Evolutionary conservation across 2,113 vertebrate species (phyloP).

Genomic region (Agapornis roseicollis): DNA sequence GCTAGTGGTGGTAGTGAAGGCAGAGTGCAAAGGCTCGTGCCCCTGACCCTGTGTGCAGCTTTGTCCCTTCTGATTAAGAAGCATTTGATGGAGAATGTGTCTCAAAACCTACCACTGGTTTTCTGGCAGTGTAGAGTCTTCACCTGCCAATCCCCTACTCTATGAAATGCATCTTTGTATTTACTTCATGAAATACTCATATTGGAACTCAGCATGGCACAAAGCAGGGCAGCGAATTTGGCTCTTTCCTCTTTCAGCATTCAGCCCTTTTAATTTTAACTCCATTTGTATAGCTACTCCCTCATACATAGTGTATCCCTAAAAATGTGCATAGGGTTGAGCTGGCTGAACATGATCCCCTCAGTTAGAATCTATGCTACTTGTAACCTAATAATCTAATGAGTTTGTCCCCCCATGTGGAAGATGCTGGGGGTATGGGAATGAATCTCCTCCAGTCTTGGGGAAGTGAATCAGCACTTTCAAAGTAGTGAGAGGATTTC

Average conservation of each 20-base stretch:
- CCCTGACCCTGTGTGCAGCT: neutral
- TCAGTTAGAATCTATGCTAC: neutral
- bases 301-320: neutral
- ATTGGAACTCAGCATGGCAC: rapidly evolving
- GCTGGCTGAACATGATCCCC: neutral
- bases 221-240: neutral
- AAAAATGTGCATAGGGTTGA: neutral
- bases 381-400: neutral
- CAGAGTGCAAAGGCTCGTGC: rapidly evolving
- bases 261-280: neutral
- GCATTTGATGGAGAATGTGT: neutral
- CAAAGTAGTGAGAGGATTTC: neutral
- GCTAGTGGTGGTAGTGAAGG: neutral
- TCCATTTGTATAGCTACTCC: neutral
- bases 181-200: neutral
- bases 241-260: neutral
- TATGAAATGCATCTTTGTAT: neutral
- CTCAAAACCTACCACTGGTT: neutral
- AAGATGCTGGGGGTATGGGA: neutral
- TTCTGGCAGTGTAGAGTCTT: neutral
- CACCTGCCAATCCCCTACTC: neutral
- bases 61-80: neutral
- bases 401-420: neutral
- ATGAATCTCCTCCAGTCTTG: neutral
- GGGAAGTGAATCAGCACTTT: neutral